phyloP scores from a whole-genome alignment of 37 sponge, comb jelly and placozoan species.

The Crambe crambe region DNA sequence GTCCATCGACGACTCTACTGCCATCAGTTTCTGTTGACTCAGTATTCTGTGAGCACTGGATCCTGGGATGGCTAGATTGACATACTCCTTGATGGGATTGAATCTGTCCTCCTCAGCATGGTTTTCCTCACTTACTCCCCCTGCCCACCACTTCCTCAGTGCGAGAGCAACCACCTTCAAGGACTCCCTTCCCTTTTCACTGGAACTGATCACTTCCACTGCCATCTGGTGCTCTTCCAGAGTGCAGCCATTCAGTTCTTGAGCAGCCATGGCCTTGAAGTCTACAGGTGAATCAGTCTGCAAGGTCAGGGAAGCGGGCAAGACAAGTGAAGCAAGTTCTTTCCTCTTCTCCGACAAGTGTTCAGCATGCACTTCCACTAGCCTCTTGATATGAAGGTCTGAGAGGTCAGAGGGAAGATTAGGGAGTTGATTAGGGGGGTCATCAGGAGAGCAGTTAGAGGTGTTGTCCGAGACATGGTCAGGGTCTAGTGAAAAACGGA shows the following conservation, averaged over 20 bases:
- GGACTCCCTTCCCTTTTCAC: neutral
- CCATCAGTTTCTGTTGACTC: constrained; percentile 4
- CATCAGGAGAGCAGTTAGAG: no score
- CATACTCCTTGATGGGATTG: constrained; percentile 1
- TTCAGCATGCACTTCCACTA: neutral
- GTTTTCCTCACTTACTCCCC: neutral
- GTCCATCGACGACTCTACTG: neutral
- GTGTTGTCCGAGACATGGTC: no score
- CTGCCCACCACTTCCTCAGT: neutral
- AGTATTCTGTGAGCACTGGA: neutral
- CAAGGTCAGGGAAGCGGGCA: neutral
- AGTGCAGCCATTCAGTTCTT: neutral
- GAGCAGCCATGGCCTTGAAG: neutral
- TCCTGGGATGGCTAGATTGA: neutral
- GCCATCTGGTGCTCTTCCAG: neutral
- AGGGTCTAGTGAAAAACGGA: neutral
- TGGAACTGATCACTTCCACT: neutral
- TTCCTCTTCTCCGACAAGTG: neutral
- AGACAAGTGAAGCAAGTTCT: neutral
- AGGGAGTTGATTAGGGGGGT: no score
- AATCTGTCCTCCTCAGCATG: neutral
- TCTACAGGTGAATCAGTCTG: neutral
- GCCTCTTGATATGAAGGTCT: neutral
- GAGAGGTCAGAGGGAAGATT: neutral
- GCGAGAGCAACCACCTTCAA: neutral